Base-by-base conservation (phyloP, 1,140 invertebrate species). In the Brachionus koreanus region DNA sequence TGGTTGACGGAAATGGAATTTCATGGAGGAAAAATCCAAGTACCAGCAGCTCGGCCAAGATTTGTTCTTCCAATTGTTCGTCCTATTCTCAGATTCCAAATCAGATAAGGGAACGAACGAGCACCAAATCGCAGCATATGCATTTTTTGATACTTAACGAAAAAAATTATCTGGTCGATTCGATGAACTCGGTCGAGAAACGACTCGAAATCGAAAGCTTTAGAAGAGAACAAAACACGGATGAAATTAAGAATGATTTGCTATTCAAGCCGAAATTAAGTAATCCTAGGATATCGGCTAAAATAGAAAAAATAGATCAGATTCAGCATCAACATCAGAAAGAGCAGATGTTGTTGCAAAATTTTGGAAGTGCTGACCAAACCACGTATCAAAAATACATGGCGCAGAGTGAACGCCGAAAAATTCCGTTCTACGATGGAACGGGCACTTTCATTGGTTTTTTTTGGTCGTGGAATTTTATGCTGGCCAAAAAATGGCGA, bases 401-500 rank as follows among this genome's bases (percentile, higher is more conserved):
- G 57, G 29, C 19, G 3, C 52, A 69, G 61, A 43, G 19, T 12
- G 61, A 29, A 35, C 19, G 13, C 5, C 37, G 57, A 13, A 46
- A 77, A 39, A 63, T 43, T 43, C 82, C 63, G 1, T 69, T 39
- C n/a, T 42, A 79, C 9, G 52, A 25, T 9, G 33, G 69, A 52
- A 43, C 39, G 5, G 67, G 39, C 23, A 19, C 52, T 19, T 69
- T 46, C 52, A 37, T 95, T 89, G 95, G 95, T 6, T 98, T 97
- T 88, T 88, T 97, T 5, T 98, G 96, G 97, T 95, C 95, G 0
- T 98, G 96, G 95, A 99, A 98, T 91, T 96, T 97, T 86, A 98
- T 98, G 95, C 91, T 98, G 25, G 96, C 94, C 79, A 92, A 93
- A 84, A 91, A 93, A 85, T 97, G 95, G 94, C 93, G 95, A 33